A percentile compares a stretch with the other conserved stretches of the same genome.
These are phyloP conservation scores for Cyanocitta stelleri DNA, from an alignment of 2,113 vertebrate genomes.

Conservation along the genomic window DNA sequence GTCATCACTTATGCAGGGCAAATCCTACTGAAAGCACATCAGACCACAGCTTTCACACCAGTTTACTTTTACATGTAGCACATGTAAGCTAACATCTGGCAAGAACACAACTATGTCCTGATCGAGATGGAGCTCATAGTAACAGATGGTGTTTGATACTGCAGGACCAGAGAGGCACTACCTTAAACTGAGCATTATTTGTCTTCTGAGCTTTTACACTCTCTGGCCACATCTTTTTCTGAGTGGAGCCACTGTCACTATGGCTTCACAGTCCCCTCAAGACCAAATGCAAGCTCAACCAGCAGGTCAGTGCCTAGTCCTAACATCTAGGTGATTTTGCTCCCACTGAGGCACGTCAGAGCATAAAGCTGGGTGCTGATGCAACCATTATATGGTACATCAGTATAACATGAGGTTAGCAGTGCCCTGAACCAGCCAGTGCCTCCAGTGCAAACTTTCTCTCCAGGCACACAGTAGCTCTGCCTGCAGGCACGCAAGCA, in stretches of 20 bases:
- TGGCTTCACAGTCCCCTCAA: background rate
- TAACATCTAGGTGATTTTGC: background rate
- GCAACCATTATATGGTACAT: background rate
- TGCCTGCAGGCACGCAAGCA: background rate
- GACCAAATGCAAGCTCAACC: background rate
- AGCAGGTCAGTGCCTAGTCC: background rate
- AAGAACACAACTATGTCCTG: constrained; percentile 12
- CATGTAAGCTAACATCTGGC: constrained; percentile 44
- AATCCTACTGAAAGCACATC: constrained; percentile 50
- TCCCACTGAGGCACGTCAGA: fast-evolving
- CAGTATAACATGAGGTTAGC: background rate
- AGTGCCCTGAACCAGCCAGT: background rate
- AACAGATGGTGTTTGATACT: constrained; percentile 1
- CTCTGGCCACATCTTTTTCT: background rate
- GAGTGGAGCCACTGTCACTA: background rate
- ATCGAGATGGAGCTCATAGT: background rate
- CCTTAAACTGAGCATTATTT: background rate
- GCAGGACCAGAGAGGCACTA: background rate
- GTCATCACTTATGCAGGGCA: constrained; percentile 37
- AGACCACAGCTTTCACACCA: constrained; percentile 30
- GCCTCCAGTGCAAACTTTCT: background rate
- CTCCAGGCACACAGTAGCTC: background rate
- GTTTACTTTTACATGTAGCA: constrained; percentile 35
- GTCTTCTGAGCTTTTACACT: background rate
- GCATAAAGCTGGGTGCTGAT: background rate